Conservation (phyloP, 2,797 vertebrate species). For the Siniperca scherzeri region DNA sequence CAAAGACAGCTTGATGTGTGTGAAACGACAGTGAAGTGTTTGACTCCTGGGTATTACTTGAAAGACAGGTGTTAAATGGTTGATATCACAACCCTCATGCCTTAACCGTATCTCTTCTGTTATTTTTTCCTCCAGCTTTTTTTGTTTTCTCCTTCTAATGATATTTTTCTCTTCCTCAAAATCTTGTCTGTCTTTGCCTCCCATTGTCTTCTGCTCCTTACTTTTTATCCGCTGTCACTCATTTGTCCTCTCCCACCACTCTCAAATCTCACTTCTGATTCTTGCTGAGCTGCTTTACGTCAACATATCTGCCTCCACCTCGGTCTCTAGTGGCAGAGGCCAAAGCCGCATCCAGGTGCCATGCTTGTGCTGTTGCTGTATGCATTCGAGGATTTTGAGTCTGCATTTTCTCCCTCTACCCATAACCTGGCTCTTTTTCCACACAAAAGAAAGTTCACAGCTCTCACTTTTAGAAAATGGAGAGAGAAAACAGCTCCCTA, state of each 20-base stretch:
- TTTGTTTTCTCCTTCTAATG: constrained; percentile 19
- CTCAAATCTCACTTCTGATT: constrained; percentile 42
- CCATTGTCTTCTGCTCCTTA: constrained; percentile 20
- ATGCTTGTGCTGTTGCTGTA: constrained; percentile 1
- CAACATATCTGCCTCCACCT: constrained; percentile 36
- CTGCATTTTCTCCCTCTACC: constrained; percentile 22
- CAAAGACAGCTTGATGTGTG: constrained; percentile 39
- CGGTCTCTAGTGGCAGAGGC: constrained; percentile 36
- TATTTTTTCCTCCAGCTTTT: constrained; percentile 15
- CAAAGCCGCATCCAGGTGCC: constrained; percentile 25
- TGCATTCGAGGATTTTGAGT: constrained; percentile 9
- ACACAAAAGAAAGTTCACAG: constrained; percentile 19
- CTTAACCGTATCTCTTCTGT: constrained; percentile 9
- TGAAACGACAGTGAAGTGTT: constrained; percentile 43
- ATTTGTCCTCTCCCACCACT: constrained; percentile 35
- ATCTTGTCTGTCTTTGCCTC: constrained; percentile 26
- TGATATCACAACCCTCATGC: constrained; percentile 53
- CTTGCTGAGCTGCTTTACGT: constrained; percentile 20
- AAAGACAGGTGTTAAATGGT: constrained; percentile 58
- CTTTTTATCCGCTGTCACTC: constrained; percentile 48
- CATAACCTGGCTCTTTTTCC: constrained; percentile 15
- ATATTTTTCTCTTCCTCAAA: constrained; percentile 25
- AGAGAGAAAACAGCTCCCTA: constrained; percentile 42
- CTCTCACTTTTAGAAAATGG: constrained; percentile 41
- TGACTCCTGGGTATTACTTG: constrained; percentile 26